Evolutionary conservation across 1,140 invertebrate species (phyloP), one percentile per base, ranked within the genome.

Genomic region (Asbolus verrucosus): DNA sequence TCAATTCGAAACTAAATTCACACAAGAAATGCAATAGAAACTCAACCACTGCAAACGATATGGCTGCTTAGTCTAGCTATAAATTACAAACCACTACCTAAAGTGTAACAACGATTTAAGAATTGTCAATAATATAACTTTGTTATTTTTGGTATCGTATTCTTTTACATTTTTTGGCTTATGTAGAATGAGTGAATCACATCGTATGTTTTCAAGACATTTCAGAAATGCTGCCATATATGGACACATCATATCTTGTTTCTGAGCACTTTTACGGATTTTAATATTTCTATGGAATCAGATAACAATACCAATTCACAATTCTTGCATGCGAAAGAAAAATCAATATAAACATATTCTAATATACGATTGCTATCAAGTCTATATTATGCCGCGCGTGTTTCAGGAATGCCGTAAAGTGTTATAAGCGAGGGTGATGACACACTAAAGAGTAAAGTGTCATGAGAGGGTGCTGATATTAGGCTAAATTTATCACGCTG

Each of bases 391-490:
- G 39, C 13, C 9, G 13, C 46, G 46, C 46, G 46, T 54, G 46
- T 54, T 54, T 54, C 46, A 27, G 46, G 46, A 54, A 54, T 54
- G 46, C 21, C 9, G 46, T 54, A 13, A 27, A 54, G 46, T 54
- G 46, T 31, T 54, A 27, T 19, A 54, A 27, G 13, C 46, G 46
- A 54, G 46, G 46, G 46, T 54, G 46, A 30, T 14, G 46, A 54
- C 46, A 54, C 46, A 54, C 19, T 54, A 27, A 54, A 54, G 46
- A 54, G 21, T 54, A 54, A 54, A 54, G 27, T 54, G 46, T 54
- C 46, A 54, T 11, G 46, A 54, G 19, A 54, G 46, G 46, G 46
- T 54, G 46, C 11, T 54, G 24, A 54, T 54, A 54, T 54, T 54
- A 21, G 46, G 1, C n/a, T n/a, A 54, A 54, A 54, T 54, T 54